Evolutionary conservation across 1,140 invertebrate genomes (phyloP), one percentile per base, ranked within the genome.

Genomic region (Temnothorax longispinosus): DNA sequence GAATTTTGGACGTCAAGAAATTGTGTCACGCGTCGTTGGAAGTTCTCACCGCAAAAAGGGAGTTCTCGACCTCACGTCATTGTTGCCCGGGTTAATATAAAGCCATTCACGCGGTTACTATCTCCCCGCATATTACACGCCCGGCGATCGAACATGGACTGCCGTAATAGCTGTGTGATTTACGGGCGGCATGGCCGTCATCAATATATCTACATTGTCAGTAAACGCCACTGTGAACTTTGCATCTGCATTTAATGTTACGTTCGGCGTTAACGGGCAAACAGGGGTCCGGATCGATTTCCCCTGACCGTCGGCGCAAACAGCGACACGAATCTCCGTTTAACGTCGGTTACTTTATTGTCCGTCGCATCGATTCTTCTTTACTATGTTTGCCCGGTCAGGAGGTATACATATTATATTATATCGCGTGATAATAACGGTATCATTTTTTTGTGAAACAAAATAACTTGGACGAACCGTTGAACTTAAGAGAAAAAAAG

Each of bases 221-320:
- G 69, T 84, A 84, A 84, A 84, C 80, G 80, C 69, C 41, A 74
- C 69, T 84, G 80, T 84, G 80, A 84, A 84, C 80, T 84, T 84
- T 84, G 80, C 80, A 84, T 84, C 80, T 74, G 80, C 80, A 74
- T 84, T 84, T 84, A 84, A 84, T 84, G 80, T 74, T 56, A 84
- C 69, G 80, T 84, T 67, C 80, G 80, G 80, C 54, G 80, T 74
- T 84, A 84, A 84, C 80, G 80, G 80, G 80, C 80, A 84, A 84
- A 84, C 80, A 75, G 27, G 13, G 38, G 41, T 60, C 54, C 67
- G 41, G 41, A 84, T 84, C 80, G 80, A 84, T 84, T 74, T 74
- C 74, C 80, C 27, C 52, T 74, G 80, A 58, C 80, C 41, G 56
- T 74, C 38, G 50, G 50, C 27, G 27, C 54, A 74, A 84, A 72